Base-by-base conservation (phyloP, 2,888 invertebrate genomes). In the Sisyra nigra region DNA sequence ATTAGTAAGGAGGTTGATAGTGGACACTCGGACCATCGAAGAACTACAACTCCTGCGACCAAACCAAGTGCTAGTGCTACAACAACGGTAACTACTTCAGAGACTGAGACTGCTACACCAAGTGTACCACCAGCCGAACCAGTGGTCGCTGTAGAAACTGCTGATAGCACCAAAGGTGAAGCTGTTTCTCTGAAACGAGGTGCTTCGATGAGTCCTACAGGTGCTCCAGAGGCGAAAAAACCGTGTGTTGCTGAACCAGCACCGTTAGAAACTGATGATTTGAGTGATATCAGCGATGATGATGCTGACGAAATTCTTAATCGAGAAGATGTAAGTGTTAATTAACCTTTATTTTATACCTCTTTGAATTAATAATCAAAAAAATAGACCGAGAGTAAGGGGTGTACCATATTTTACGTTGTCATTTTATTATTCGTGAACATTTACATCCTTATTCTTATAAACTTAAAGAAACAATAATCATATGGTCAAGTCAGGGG, bases 251-350 rank as follows among this genome's bases (percentile, higher is more conserved):
- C 71, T 47, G 68, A 72, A 51, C 58, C 68, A 56, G 53, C 52
- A 29, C 53, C 56, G 17, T 56, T 57, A 19, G 63, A 78, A 54
- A 67, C 77, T 51, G 73, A 80, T 55, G 80, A 85, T 58, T 71
- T 88, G 10, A 88, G 87, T 60, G 88, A 88, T 62, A 86, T 88
- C 47, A 87, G 87, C 56, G 87, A 87, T 56, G 87, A 87, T 53
- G 87, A 87, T 60, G 85, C 86, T 42, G 87, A 87, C 60, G 88
- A 88, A 54, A 86, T 88, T 55, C 68, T 87, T 3, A 81, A 86
- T 49, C 75, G 80, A 62, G 82, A 80, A 54, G 85, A 37, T 37
- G 66, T 64, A 55, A 54, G 54, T 51, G 7, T 24, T 24, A 5
- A 24, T 24, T 24, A 24, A 24, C 24, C 3, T 24, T 24, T 24